Percentiles rank a stretch among this genome's conserved stretches.
These are phyloP conservation scores for Limnodromus scolopaceus DNA, from an alignment of 2,797 vertebrate species.

Conservation along the genomic window DNA sequence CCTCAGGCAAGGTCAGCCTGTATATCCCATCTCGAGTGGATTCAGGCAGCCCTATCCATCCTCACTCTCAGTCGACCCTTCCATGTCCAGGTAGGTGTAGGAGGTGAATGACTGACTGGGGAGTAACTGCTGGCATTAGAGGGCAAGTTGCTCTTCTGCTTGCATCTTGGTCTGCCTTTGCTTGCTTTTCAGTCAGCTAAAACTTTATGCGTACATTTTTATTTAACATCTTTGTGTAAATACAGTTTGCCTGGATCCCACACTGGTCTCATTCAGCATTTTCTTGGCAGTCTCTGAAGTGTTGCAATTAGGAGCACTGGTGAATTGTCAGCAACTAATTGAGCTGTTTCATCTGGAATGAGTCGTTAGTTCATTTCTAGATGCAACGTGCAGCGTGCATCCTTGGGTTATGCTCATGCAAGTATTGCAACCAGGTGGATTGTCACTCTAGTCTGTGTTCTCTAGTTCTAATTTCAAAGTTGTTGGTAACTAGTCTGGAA, in stretches of 20 bases:
- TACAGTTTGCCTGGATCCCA: conserved; percentile 78
- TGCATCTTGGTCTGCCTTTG: conserved; percentile 73
- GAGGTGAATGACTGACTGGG: conserved; percentile 67
- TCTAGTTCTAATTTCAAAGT: conserved; percentile 18
- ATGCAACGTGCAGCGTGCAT: not conserved
- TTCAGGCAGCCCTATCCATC: conserved; percentile 85
- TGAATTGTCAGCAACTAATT: conserved; percentile 20
- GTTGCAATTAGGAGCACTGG: conserved; percentile 25
- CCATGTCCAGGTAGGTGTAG: conserved; percentile 86
- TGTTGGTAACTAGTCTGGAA: conserved; percentile 13
- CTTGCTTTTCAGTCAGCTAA: conserved; percentile 77
- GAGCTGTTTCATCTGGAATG: conserved; percentile 51
- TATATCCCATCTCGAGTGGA: conserved; percentile 84
- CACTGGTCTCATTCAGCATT: conserved; percentile 64
- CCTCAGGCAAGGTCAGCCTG: conserved; percentile 88
- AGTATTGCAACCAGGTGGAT: conserved; percentile 7
- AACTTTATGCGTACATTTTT: conserved; percentile 55
- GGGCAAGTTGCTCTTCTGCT: conserved; percentile 73
- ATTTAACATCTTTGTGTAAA: conserved; percentile 60
- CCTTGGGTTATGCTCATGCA: conserved; percentile 28
- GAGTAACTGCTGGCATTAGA: conserved; percentile 63
- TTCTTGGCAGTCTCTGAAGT: conserved; percentile 31
- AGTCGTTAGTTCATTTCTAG: conserved; percentile 35
- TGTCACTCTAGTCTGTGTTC: not conserved
- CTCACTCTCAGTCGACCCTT: conserved; percentile 83